phyloP scores from a whole-genome alignment of 1,140 invertebrate genomes.

The Helicorthomorpha holstii region DNA sequence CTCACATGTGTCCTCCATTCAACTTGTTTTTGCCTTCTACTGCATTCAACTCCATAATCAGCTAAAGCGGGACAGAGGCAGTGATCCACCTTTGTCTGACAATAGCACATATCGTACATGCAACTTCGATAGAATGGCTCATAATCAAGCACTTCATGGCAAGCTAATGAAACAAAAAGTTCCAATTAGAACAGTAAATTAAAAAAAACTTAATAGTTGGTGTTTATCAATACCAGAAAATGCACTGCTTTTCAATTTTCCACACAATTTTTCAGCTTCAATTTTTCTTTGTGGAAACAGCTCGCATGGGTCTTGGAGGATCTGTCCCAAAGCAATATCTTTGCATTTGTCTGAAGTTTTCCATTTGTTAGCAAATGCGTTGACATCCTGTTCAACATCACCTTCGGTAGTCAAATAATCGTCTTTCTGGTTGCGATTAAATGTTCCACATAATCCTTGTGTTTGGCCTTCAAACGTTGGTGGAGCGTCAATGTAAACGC shows the following conservation, averaged over 20 bases:
- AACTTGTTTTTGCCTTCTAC: slow-evolving; percentile 44
- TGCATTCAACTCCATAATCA: slow-evolving; percentile 61
- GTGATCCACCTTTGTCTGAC: slow-evolving; percentile 30
- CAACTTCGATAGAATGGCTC: slow-evolving; percentile 60
- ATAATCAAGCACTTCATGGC: slow-evolving; percentile 59
- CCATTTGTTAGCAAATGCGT: slow-evolving; percentile 75
- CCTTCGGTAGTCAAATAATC: slow-evolving; percentile 74
- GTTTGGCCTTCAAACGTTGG: slow-evolving; percentile 42
- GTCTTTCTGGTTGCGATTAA: slow-evolving; percentile 66
- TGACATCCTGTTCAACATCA: slow-evolving; percentile 52
- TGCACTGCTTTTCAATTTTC: slow-evolving; percentile 15
- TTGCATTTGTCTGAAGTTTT: slow-evolving; percentile 53
- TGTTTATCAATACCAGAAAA: slow-evolving; percentile 21
- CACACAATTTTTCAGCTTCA: slow-evolving; percentile 17
- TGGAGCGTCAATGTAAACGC: slow-evolving; percentile 63
- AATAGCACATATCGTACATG: slow-evolving; percentile 71
- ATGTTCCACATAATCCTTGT: slow-evolving; percentile 69
- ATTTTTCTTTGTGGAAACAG: slow-evolving; percentile 15
- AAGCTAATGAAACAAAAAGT: slow-evolving; percentile 35
- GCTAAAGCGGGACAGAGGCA: slow-evolving; percentile 58
- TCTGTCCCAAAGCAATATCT: slow-evolving; percentile 30
- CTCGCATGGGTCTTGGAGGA: slow-evolving; percentile 15
- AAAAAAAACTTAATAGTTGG: not conserved
- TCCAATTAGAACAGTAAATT: not conserved
- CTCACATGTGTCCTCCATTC: slow-evolving; percentile 57